phyloP scores from a whole-genome alignment of 2,888 invertebrate species.

The Ryuthela nishihirai region DNA sequence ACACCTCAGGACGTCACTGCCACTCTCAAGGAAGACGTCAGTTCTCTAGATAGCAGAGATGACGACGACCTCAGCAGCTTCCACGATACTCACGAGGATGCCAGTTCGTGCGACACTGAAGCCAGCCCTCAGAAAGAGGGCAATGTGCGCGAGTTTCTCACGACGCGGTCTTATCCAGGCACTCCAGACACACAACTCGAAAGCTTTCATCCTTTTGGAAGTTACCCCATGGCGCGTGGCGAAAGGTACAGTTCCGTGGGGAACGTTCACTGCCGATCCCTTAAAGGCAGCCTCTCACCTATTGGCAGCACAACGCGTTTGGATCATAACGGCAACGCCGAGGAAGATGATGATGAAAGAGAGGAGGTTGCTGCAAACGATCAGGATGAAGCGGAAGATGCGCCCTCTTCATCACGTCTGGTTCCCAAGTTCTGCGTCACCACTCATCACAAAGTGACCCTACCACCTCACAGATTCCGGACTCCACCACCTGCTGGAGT shows the following conservation, averaged over 20 bases:
- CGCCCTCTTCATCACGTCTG: conserved; percentile 19
- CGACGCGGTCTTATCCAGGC: conserved; percentile 26
- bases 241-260: conserved; percentile 24
- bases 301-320: conserved; percentile 24
- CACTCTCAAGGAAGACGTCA: neutral
- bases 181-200: conserved; percentile 26
- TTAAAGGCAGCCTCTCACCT: conserved; percentile 12
- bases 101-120: neutral
- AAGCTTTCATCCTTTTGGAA: conserved; percentile 4
- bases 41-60: neutral
- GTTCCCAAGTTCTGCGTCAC: conserved; percentile 20
- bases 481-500: neutral
- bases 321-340: neutral
- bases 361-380: too few relatives aligned
- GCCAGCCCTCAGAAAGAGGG: conserved; percentile 7
- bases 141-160: neutral
- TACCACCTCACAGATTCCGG: conserved; percentile 2
- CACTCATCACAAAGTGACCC: conserved; percentile 11
- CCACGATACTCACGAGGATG: conserved; percentile 26
- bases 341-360: conserved; percentile 17
- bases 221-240: conserved; percentile 2
- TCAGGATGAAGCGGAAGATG: too few relatives aligned
- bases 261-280: conserved; percentile 4
- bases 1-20: neutral
- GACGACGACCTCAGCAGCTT: conserved; percentile 14